Conservation (phyloP, 2,888 invertebrate species). For the Willowsia nigromaculata region DNA sequence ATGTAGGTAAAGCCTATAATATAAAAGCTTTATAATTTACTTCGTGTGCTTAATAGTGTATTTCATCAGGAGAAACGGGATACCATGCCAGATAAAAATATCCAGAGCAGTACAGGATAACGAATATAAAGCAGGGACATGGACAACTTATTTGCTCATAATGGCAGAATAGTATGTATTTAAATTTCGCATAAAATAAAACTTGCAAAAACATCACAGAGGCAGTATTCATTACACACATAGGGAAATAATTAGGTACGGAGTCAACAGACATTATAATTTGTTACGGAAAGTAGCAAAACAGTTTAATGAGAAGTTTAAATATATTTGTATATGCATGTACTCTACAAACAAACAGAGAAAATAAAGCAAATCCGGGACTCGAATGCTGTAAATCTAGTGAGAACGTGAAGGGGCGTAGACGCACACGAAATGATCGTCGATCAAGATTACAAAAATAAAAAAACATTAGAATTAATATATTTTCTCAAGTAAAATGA, state of each 20-base stretch:
- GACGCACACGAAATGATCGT: constrained; percentile 9
- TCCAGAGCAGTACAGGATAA: neutral
- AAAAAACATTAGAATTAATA: neutral
- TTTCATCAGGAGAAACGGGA: constrained; percentile 26
- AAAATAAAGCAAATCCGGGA: constrained; percentile 29
- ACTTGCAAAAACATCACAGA: neutral
- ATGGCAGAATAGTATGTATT: neutral
- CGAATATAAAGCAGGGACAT: neutral
- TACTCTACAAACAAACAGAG: neutral
- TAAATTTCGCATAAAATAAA: constrained; percentile 19
- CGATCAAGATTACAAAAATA: constrained; percentile 58
- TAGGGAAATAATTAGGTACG: constrained; percentile 9
- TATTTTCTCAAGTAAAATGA: neutral
- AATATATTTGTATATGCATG: neutral
- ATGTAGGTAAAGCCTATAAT: neutral
- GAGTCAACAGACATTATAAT: neutral
- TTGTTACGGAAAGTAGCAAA: neutral
- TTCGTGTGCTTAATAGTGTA: neutral
- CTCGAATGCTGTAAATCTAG: constrained; percentile 53
- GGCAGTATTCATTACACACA: neutral
- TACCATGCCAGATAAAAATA: constrained; percentile 19
- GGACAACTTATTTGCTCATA: neutral
- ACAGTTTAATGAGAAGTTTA: neutral
- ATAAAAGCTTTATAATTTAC: too few relatives aligned
- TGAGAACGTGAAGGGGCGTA: constrained; percentile 49